Percentiles rank a stretch among this genome's conserved stretches.
Evolutionary conservation across 2,888 invertebrate genomes (phyloP).

Genomic region (Deilephila porcellus): DNA sequence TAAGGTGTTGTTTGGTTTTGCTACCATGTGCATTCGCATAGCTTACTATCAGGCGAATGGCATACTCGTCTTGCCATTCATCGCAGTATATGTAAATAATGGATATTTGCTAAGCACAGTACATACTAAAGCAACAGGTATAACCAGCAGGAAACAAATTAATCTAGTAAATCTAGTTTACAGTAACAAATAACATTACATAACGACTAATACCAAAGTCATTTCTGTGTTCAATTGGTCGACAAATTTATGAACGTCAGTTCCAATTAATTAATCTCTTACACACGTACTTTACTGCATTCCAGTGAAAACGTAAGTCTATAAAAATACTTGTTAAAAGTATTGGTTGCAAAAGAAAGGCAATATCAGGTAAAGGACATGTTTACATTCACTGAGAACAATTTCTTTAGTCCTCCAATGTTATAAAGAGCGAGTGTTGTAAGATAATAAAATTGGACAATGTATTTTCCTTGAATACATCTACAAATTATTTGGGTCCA

Average conservation of each 20-base stretch:
- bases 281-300: constrained; percentile 1
- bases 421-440: too few species aligned
- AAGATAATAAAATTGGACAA: too few species aligned
- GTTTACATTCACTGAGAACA: too few species aligned
- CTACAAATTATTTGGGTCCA: too few species aligned
- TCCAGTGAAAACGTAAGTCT: neutral
- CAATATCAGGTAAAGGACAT: too few species aligned
- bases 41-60: too few species aligned
- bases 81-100: neutral
- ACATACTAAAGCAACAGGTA: neutral
- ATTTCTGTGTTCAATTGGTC: neutral
- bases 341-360: too few species aligned
- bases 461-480: too few species aligned
- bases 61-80: too few species aligned
- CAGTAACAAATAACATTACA: constrained; percentile 2
- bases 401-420: too few species aligned
- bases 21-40: too few species aligned
- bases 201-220: neutral
- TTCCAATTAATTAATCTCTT: constrained; percentile 3
- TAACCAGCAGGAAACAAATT: constrained; percentile 14
- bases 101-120: neutral
- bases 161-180: constrained; percentile 4
- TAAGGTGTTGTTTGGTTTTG: too few species aligned
- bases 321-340: neutral
- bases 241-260: neutral